Evolutionary conservation across 2,888 invertebrate species (phyloP), one percentile per base, ranked within the genome.

Genomic region (Brachynemurus nebulosus): DNA sequence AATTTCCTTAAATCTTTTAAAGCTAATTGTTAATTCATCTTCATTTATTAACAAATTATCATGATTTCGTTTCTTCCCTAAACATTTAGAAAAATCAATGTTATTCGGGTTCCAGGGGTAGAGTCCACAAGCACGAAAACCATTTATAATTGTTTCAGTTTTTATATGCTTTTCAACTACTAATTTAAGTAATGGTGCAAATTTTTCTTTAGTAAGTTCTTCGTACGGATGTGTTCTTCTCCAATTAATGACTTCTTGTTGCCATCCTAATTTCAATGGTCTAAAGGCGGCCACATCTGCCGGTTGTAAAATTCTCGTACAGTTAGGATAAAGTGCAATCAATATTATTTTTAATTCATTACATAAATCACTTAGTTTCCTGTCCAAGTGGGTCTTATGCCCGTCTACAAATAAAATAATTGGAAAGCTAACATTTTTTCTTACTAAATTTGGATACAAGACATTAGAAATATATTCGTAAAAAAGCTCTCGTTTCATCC

Each of bases 391-490:
- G 5, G 47, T 45, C 12, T 38, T 47, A 35, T 50, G 52, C 4
- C 59, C 58, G 46, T 61, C 59, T 40, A 63, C 52, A 48, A 60
- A 60, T 18, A 59, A 42, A 49, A 63, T 52, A 1, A 62, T 45
- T 3, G 59, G 58, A 42, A 60, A 57, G n/a, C n/a, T n/a, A n/a
- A n/a, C n/a, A n/a, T n/a, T n/a, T n/a, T n/a, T n/a, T n/a, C n/a
- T n/a, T n/a, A n/a, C n/a, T n/a, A n/a, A n/a, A n/a, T n/a, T n/a
- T n/a, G n/a, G n/a, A n/a, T n/a, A n/a, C n/a, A n/a, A n/a, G n/a
- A n/a, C n/a, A n/a, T n/a, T n/a, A n/a, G n/a, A n/a, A n/a, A n/a
- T n/a, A n/a, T n/a, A n/a, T n/a, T n/a, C n/a, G n/a, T n/a, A n/a
- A n/a, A n/a, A n/a, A n/a, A n/a, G n/a, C n/a, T n/a, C n/a, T n/a